Conservation (phyloP, 2,113 vertebrate species). For the Chitala chitala region DNA sequence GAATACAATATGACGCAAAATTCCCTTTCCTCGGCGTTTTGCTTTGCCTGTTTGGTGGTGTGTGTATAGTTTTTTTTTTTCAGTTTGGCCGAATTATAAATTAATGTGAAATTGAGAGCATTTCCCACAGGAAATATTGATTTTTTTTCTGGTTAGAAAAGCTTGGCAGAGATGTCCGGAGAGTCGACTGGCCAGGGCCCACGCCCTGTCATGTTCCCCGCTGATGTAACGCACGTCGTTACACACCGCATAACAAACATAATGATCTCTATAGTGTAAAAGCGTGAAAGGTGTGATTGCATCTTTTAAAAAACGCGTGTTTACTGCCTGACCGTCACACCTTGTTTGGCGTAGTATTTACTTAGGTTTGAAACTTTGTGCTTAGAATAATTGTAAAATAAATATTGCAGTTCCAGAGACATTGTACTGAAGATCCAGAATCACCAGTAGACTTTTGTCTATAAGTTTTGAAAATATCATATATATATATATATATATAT, state of each 20-base stretch:
- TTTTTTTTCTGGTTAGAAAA: not conserved
- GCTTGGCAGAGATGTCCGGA: not conserved
- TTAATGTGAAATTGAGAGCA: not conserved
- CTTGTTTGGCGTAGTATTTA: not conserved
- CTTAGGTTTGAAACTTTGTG: not conserved
- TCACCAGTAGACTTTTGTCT: too few species aligned
- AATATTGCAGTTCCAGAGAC: not conserved
- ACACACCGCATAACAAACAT: too few species aligned
- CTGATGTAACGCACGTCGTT: too few species aligned
- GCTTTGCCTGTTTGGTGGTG: not conserved
- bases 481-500: too few species aligned
- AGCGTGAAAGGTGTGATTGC: not conserved
- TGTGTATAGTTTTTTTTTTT: not conserved
- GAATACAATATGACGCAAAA: not conserved
- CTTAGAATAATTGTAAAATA: not conserved
- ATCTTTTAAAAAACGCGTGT: not conserved
- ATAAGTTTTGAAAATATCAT: too few species aligned
- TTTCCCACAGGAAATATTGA: not conserved
- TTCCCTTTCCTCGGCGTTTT: not conserved
- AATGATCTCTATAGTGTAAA: not conserved
- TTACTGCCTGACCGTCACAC: not conserved
- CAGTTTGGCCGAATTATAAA: not conserved
- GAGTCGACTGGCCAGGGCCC: slow-evolving; percentile 52
- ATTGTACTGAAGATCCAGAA: not conserved
- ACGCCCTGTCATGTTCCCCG: slow-evolving; percentile 71